Evolutionary conservation across 2,113 vertebrate species (phyloP).

Genomic region (Ia io): DNA sequence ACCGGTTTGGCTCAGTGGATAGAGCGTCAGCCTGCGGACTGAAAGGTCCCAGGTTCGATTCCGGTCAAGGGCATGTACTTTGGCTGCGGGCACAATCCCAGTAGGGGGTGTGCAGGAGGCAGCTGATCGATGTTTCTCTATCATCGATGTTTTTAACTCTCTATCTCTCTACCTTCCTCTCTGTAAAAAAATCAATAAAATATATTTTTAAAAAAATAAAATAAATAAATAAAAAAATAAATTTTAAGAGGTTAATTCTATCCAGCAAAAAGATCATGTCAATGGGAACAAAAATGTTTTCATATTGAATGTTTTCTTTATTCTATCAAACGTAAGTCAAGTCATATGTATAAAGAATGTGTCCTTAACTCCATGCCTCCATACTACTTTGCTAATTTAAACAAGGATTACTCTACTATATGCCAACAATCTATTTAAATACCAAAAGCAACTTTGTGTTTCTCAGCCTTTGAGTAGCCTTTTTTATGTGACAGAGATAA

Average conservation of each 20-base stretch:
- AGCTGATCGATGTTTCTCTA: too few relatives aligned
- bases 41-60: too few relatives aligned
- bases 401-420: conserved; percentile 22
- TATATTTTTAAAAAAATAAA: too few relatives aligned
- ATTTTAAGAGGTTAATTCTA: background rate
- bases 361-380: background rate
- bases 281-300: conserved; percentile 38
- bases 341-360: background rate
- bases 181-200: too few relatives aligned
- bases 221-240: too few relatives aligned
- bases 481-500: conserved; percentile 51
- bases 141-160: too few relatives aligned
- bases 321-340: conserved; percentile 41
- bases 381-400: conserved; percentile 47
- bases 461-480: conserved; percentile 19
- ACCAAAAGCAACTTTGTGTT: conserved; percentile 47
- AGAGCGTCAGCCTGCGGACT: too few relatives aligned
- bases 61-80: too few relatives aligned
- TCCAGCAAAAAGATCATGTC: conserved; percentile 2
- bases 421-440: conserved; percentile 55
- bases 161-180: too few relatives aligned
- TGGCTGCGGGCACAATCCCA: too few relatives aligned
- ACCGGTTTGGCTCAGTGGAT: too few relatives aligned
- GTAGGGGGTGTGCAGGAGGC: too few relatives aligned
- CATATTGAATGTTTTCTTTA: conserved; percentile 27